phyloP scores from a whole-genome alignment of 2,888 invertebrate species.

The Idaea biselata region DNA sequence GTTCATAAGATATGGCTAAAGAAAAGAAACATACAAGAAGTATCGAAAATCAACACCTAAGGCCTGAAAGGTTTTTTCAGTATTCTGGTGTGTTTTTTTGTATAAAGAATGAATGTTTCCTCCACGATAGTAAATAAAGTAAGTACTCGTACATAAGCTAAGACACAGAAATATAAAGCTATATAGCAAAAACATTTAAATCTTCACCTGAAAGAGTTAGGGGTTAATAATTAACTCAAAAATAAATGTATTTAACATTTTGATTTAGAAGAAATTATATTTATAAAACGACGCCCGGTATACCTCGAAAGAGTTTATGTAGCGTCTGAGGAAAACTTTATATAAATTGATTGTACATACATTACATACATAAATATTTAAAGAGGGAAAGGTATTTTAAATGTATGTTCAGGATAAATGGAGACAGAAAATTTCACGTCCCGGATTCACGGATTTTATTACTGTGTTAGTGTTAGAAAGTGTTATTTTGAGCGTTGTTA shows the following conservation, averaged over 20 bases:
- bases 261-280: constrained; percentile 9
- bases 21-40: background rate
- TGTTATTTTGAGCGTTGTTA: constrained; percentile 34
- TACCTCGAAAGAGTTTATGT: background rate
- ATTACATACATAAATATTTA: background rate
- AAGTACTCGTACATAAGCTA: constrained; percentile 64
- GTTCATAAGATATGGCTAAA: background rate
- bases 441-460: constrained; percentile 61
- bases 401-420: background rate
- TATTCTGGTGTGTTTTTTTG: background rate
- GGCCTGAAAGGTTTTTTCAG: background rate
- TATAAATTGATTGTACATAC: background rate
- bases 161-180: constrained; percentile 65
- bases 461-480: constrained; percentile 30
- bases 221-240: constrained; percentile 41
- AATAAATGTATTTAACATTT: constrained; percentile 28
- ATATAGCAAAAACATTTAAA: constrained; percentile 42
- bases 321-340: background rate
- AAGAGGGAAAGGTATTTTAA: background rate
- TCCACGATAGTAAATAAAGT: constrained; percentile 43
- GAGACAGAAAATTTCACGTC: constrained; percentile 29
- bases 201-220: constrained; percentile 71
- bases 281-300: background rate
- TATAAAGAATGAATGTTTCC: constrained; percentile 47
- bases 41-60: background rate